Percentiles rank a stretch among this genome's conserved stretches.
Evolutionary conservation across 2,113 vertebrate genomes (phyloP).

Genomic region (Hyperopisus bebe): DNA sequence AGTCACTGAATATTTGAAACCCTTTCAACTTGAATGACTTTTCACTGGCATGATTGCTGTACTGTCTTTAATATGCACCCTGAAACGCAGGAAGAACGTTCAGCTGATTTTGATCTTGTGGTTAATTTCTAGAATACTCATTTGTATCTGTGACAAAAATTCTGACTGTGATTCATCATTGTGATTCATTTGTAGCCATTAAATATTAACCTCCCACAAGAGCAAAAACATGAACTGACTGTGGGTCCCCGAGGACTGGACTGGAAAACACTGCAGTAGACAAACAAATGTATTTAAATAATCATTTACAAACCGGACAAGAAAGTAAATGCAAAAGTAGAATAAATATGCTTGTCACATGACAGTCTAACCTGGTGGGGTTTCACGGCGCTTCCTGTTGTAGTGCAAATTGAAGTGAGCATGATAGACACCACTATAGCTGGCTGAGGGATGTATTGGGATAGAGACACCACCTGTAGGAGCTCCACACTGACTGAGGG

Average conservation of each 20-base stretch:
- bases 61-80: neutral
- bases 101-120: neutral
- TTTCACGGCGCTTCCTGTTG: slow-evolving; percentile 90
- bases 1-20: neutral
- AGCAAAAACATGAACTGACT: neutral
- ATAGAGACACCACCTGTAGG: slow-evolving; percentile 95
- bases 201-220: neutral
- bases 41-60: neutral
- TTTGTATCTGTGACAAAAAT: neutral
- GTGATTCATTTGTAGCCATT: neutral
- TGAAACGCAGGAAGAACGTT: neutral
- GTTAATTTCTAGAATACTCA: neutral
- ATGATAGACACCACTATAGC: slow-evolving; percentile 92
- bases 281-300: neutral
- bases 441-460: slow-evolving; percentile 93
- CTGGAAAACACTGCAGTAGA: neutral
- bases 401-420: slow-evolving; percentile 89
- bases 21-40: neutral
- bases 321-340: neutral
- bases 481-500: slow-evolving; percentile 79
- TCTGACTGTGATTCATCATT: neutral
- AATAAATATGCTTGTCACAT: neutral
- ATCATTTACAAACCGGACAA: neutral
- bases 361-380: slow-evolving; percentile 79
- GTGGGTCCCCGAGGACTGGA: neutral